These are phyloP conservation scores for Physella acuta DNA, from an alignment of 1,140 invertebrate species.

Conservation along the genomic window DNA sequence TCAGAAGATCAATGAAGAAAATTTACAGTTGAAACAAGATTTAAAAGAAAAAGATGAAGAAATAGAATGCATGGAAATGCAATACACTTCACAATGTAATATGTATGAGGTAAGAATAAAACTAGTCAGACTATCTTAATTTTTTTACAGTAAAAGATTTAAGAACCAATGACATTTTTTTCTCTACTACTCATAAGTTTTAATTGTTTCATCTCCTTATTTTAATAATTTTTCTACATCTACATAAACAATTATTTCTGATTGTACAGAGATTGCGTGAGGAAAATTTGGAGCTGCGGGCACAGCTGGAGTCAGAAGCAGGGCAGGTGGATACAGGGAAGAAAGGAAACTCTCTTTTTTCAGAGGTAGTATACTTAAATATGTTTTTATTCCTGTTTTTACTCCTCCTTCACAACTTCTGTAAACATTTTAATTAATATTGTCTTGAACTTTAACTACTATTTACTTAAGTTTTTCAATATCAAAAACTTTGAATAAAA, in stretches of 20 bases:
- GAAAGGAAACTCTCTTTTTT: conserved; percentile 24
- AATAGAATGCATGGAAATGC: conserved; percentile 12
- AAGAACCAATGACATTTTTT: too few relatives aligned
- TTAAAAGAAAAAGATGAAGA: conserved; percentile 14
- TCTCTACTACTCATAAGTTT: too few relatives aligned
- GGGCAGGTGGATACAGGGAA: conserved; percentile 3
- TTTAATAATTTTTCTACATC: too few relatives aligned
- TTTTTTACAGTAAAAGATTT: neutral
- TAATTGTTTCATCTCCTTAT: too few relatives aligned
- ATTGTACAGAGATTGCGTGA: conserved; percentile 9
- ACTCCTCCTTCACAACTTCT: too few relatives aligned
- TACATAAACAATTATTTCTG: too few relatives aligned
- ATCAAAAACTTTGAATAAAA: too few relatives aligned
- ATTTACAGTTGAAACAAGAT: neutral
- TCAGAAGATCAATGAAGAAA: conserved; percentile 2
- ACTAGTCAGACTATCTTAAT: too few relatives aligned
- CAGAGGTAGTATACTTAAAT: conserved; percentile 9
- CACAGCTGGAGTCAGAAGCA: conserved; percentile 4
- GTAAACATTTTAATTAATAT: too few relatives aligned
- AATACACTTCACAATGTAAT: conserved; percentile 12
- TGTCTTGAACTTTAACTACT: too few relatives aligned
- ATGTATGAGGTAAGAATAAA: conserved; percentile 6
- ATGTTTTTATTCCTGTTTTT: too few relatives aligned
- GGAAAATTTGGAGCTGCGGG: neutral
- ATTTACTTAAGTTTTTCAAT: too few relatives aligned